Percentiles rank a stretch among this genome's conserved stretches.
phyloP scores from a whole-genome alignment of 2,113 vertebrate species.

The Phrynosoma platyrhinos region DNA sequence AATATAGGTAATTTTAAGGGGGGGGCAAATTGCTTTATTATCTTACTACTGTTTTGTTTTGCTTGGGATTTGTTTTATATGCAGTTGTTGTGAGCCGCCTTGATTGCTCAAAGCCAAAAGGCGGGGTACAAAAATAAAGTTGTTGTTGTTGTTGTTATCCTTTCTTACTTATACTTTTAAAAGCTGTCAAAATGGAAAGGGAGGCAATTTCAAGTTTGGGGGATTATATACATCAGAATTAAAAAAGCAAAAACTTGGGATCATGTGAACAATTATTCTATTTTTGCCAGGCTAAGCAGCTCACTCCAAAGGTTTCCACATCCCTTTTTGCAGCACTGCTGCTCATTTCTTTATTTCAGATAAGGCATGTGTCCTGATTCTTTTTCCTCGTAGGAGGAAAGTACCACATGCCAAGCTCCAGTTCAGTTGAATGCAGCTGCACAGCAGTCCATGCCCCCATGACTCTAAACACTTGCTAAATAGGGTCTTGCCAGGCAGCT shows the following conservation, averaged over 20 bases:
- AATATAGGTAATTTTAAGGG: too few species aligned
- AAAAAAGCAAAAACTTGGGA: neutral
- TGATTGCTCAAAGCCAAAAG: too few species aligned
- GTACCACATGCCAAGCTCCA: neutral
- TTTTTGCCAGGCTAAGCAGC: neutral
- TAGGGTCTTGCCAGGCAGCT: neutral
- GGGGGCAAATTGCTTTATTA: too few species aligned
- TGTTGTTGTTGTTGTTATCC: too few species aligned
- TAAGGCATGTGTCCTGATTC: neutral
- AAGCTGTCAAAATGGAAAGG: neutral
- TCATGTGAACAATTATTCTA: too few species aligned
- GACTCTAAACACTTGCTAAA: slow-evolving; percentile 20
- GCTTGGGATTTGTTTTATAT: too few species aligned
- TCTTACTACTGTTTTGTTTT: too few species aligned
- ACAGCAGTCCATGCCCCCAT: neutral
- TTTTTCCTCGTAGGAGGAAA: neutral
- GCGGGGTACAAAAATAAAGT: too few species aligned
- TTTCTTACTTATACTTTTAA: too few species aligned
- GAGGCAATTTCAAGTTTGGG: neutral
- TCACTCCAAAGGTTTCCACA: neutral
- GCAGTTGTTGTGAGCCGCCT: too few species aligned
- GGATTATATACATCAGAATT: neutral
- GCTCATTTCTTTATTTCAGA: neutral
- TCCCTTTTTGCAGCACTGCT: neutral
- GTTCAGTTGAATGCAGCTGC: neutral